Base-by-base conservation (phyloP, 92 coral and sea anemone species). In the Palythoa heliodiscus region DNA sequence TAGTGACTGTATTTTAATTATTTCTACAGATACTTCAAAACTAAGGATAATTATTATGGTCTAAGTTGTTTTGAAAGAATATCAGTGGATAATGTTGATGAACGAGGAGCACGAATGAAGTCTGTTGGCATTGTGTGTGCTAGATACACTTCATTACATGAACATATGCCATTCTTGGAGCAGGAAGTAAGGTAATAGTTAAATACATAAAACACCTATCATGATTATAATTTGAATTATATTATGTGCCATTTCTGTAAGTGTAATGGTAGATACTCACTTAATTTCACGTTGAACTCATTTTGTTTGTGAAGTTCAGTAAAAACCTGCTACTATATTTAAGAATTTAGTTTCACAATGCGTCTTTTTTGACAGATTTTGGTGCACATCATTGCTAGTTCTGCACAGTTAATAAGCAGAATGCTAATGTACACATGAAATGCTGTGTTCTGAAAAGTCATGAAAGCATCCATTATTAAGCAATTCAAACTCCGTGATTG, bases 51-150 rank as follows among this genome's bases (percentile, higher is more conserved):
- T 85, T 92, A 89, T 63, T 97, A 91, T 97, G 99, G 99, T 17
- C 86, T 97, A 9, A 97, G 99, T 43, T 97, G 98, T 80, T 97
- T 78, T 90, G 95, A 97, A 87, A 88, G 98, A 85, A 97, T 97
- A 53, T 79, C 98, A 57, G 99, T 97, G 55, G 99, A 97, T 70
- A 97, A 93, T 88, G 93, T 90, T 61, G 97, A 95, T n/a, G 99
- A 97, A 66, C 73, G 99, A 87, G 99, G 99, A 35, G 98, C 98
- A 5, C 85, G 99, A 68, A 97, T 97, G 99, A 97, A 97, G 82
- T 97, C 99, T 80, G 99, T 97, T 78, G 99, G 99, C 15, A 97
- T 97, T 75, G 86, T 97, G 23, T 97, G 99, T 90, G 93, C 99
- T 63, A 94, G 87, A 86, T 97, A 97, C 84, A 97, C 98, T 37